Conservation (phyloP, 2,113 vertebrate species). For the Poecilia latipinna region DNA sequence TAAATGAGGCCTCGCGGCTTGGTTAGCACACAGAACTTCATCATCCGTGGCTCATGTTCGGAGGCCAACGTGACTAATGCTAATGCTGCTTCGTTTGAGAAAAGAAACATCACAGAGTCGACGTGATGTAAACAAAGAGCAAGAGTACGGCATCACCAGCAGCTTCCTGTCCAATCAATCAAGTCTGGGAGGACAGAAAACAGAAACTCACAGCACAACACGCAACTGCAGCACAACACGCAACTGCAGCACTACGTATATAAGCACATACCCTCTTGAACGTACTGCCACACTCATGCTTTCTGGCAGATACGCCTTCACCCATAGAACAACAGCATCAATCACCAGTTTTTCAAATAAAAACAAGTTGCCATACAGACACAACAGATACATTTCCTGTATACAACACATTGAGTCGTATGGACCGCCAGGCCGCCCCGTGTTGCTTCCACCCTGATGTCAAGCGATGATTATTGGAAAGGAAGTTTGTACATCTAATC, state of each 20-base stretch:
- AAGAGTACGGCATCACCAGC: constrained; percentile 40
- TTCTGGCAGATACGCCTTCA: constrained; percentile 56
- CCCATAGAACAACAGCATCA: constrained; percentile 61
- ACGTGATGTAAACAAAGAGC: constrained; percentile 59
- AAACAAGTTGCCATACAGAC: constrained; percentile 31
- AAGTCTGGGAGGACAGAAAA: constrained; percentile 49
- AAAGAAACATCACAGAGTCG: constrained; percentile 46
- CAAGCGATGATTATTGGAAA: constrained; percentile 60
- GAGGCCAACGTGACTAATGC: constrained; percentile 49
- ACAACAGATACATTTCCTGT: constrained; percentile 26
- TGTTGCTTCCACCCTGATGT: constrained; percentile 48
- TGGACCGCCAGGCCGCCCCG: constrained; percentile 45
- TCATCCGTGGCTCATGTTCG: constrained; percentile 57
- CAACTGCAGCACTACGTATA: constrained; percentile 26
- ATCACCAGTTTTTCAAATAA: constrained; percentile 48
- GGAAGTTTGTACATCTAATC: constrained; percentile 37
- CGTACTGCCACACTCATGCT: constrained; percentile 35
- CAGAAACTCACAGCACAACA: constrained; percentile 9
- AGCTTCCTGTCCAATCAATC: constrained; percentile 66
- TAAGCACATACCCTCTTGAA: constrained; percentile 8
- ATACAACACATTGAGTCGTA: constrained; percentile 17
- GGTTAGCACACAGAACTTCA: constrained; percentile 51
- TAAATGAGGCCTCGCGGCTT: constrained; percentile 57
- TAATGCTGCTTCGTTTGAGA: constrained; percentile 62
- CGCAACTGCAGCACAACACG: constrained; percentile 1